These are phyloP conservation scores for Ecliptopera silaceata DNA, from an alignment of 2,888 invertebrate species.

Conservation along the genomic window DNA sequence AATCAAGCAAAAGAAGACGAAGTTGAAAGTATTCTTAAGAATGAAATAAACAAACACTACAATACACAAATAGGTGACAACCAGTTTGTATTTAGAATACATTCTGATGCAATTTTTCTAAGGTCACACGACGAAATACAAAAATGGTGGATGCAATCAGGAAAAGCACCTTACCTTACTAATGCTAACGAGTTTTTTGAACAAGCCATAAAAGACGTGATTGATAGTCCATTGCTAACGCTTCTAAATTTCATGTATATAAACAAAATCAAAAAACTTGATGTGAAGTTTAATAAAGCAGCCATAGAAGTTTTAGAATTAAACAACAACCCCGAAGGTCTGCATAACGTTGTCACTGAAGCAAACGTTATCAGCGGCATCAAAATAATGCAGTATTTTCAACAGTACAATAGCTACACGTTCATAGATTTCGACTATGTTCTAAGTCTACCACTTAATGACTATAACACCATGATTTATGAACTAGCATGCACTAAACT, in stretches of 20 bases:
- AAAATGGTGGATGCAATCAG: conserved; percentile 52
- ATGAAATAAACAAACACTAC: conserved; percentile 43
- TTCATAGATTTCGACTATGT: conserved; percentile 50
- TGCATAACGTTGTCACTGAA: conserved; percentile 41
- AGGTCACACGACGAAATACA: conserved; percentile 53
- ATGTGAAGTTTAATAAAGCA: conserved; percentile 36
- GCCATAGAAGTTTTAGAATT: conserved; percentile 39
- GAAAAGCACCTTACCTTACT: conserved; percentile 42
- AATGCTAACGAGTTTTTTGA: conserved; percentile 43
- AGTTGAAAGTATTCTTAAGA: conserved; percentile 45
- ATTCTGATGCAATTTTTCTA: conserved; percentile 51
- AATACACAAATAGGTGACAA: conserved; percentile 39
- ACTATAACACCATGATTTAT: conserved; percentile 42
- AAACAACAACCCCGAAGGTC: conserved; percentile 21
- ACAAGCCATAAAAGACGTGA: conserved; percentile 45
- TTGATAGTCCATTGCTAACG: conserved; percentile 47
- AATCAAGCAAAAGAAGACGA: conserved; percentile 48
- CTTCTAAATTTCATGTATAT: conserved; percentile 46
- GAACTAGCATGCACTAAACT: conserved; percentile 41
- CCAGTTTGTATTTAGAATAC: conserved; percentile 43
- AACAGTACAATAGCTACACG: conserved; percentile 32
- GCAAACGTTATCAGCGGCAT: conserved; percentile 41
- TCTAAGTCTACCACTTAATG: conserved; percentile 41
- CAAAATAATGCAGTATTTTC: conserved; percentile 45
- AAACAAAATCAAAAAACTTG: conserved; percentile 43